Conservation (phyloP, 2,113 vertebrate genomes). For the Corythornis madagascariensis region DNA sequence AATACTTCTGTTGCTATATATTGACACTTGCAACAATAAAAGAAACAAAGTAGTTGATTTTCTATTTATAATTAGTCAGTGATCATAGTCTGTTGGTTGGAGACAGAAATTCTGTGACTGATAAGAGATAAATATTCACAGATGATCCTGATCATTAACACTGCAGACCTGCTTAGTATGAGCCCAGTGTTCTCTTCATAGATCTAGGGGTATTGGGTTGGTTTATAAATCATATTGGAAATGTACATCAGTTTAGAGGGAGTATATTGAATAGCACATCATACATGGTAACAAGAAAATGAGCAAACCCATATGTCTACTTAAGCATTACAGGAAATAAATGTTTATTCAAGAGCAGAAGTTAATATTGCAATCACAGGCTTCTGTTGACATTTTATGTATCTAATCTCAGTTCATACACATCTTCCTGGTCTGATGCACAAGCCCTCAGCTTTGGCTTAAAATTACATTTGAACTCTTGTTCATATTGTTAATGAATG, state of each 20-base stretch:
- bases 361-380: not conserved
- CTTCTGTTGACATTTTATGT: not conserved
- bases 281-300: not conserved
- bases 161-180: not conserved
- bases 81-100: not conserved
- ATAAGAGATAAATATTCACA: not conserved
- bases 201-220: not conserved
- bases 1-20: not conserved
- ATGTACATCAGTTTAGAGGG: not conserved
- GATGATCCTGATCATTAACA: not conserved
- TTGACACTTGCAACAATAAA: not conserved
- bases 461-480: not conserved
- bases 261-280: not conserved
- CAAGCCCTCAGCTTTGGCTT: not conserved
- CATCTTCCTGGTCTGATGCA: not conserved
- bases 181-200: not conserved
- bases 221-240: not conserved
- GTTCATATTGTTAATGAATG: not conserved
- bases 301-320: not conserved
- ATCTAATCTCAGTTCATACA: not conserved
- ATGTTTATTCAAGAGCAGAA: not conserved
- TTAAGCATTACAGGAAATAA: not conserved
- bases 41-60: not conserved
- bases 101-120: not conserved
- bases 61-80: not conserved